Conservation (phyloP, 2,113 vertebrate genomes). For the Climacteris rufus region DNA sequence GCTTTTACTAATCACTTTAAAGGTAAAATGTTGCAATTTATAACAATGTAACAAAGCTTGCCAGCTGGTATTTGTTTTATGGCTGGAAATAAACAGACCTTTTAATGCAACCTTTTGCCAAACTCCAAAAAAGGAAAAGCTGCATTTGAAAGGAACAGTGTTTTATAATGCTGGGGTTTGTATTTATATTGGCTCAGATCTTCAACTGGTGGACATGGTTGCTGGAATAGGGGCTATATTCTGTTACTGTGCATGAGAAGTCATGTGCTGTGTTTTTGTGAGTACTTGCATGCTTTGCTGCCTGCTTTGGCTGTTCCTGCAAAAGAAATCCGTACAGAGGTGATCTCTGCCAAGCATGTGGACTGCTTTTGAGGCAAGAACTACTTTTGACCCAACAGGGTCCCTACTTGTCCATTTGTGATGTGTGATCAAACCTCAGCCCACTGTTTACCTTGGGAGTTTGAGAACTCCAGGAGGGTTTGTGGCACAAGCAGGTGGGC, state of each 20-base stretch:
- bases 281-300: not conserved
- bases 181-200: not conserved
- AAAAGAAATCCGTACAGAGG: not conserved
- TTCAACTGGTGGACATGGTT: not conserved
- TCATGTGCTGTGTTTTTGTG: not conserved
- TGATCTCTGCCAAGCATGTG: not conserved
- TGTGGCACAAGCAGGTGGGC: not conserved
- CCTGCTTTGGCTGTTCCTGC: not conserved
- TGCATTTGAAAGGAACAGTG: not conserved
- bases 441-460: not conserved
- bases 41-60: not conserved
- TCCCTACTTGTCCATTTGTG: not conserved
- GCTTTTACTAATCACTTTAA: slow-evolving; percentile 42
- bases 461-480: not conserved
- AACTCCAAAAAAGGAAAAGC: not conserved
- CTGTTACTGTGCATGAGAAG: not conserved
- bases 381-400: not conserved
- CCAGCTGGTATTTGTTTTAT: not conserved
- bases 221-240: not conserved
- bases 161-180: not conserved
- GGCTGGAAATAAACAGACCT: not conserved
- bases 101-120: not conserved
- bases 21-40: not conserved
- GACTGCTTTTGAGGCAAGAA: not conserved
- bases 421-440: not conserved